phyloP scores from a whole-genome alignment of 2,888 invertebrate genomes.

The Malthinus flaveolus region DNA sequence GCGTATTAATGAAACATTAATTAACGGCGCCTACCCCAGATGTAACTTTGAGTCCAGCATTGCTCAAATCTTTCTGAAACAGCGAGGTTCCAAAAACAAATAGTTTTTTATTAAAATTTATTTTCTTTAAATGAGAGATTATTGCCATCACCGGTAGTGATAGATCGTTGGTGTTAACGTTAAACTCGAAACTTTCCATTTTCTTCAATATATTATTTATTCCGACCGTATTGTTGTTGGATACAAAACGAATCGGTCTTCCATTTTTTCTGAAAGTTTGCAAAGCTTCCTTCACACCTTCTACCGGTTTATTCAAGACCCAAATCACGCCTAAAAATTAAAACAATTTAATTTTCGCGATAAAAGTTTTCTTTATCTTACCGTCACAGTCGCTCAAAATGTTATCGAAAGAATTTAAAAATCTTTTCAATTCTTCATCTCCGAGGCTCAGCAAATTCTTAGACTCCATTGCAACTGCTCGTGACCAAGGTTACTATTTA shows the following conservation, averaged over 20 bases:
- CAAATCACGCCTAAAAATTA: constrained; percentile 16
- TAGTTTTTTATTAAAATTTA: constrained; percentile 7
- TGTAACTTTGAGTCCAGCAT: constrained; percentile 6
- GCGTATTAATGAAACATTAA: too few relatives aligned
- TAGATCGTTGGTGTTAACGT: constrained; percentile 1
- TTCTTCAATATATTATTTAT: background rate
- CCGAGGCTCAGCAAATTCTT: background rate
- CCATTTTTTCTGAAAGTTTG: constrained; percentile 6
- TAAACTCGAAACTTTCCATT: background rate
- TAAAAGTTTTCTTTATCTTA: background rate
- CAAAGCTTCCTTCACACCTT: constrained; percentile 9
- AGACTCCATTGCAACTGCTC: background rate
- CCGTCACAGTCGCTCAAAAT: background rate
- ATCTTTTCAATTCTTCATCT: background rate
- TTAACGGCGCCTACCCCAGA: background rate
- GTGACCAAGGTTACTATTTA: too few relatives aligned
- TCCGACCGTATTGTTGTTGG: constrained; percentile 8
- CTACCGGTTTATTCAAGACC: background rate
- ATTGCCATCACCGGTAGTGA: constrained; percentile 5
- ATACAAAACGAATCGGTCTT: constrained; percentile 10
- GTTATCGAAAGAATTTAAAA: background rate
- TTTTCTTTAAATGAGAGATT: background rate
- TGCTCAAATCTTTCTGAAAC: constrained; percentile 5
- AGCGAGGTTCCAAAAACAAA: constrained; percentile 2
- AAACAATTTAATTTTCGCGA: background rate